A percentile compares a stretch with the other conserved stretches of the same genome.
Conservation (phyloP, 2,797 vertebrate species). For the Oreochromis grahami region DNA sequence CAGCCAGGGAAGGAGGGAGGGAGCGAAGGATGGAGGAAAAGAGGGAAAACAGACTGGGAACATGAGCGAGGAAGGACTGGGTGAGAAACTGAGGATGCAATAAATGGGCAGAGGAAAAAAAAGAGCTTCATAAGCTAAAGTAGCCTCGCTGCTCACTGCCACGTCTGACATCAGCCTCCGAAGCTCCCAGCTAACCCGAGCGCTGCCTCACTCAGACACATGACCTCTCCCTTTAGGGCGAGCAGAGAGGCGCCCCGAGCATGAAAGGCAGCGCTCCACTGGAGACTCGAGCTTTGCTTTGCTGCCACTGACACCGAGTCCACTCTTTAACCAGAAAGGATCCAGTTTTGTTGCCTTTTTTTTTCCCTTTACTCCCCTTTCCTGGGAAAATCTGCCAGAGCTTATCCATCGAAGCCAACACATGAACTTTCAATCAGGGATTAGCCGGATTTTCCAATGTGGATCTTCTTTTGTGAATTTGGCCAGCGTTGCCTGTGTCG, state of each 20-base stretch:
- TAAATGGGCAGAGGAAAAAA: slow-evolving; percentile 18
- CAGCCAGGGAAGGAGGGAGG: slow-evolving; percentile 53
- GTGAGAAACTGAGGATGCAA: slow-evolving; percentile 27
- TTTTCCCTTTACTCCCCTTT: slow-evolving; percentile 75
- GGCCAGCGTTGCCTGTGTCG: slow-evolving; percentile 82
- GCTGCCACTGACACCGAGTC: slow-evolving; percentile 71
- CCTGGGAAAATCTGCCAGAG: slow-evolving; percentile 85
- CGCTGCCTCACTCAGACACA: slow-evolving; percentile 11
- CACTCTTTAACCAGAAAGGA: slow-evolving; percentile 74
- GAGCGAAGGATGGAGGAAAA: slow-evolving; percentile 42
- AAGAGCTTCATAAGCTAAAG: slow-evolving; percentile 3
- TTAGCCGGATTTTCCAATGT: slow-evolving; percentile 88
- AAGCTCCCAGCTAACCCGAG: not conserved
- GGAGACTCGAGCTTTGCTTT: slow-evolving; percentile 56
- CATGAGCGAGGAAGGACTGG: slow-evolving; percentile 28
- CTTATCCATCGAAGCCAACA: slow-evolving; percentile 85
- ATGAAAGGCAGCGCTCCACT: slow-evolving; percentile 63
- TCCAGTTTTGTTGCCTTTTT: slow-evolving; percentile 69
- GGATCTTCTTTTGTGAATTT: slow-evolving; percentile 89
- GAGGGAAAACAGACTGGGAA: slow-evolving; percentile 48
- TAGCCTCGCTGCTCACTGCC: not conserved
- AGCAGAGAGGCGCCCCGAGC: slow-evolving; percentile 7
- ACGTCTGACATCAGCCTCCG: slow-evolving; percentile 20
- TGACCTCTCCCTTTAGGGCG: slow-evolving; percentile 20
- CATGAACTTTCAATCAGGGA: slow-evolving; percentile 89